phyloP scores from a whole-genome alignment of 2,888 invertebrate species.

The Smittia aterrima region DNA sequence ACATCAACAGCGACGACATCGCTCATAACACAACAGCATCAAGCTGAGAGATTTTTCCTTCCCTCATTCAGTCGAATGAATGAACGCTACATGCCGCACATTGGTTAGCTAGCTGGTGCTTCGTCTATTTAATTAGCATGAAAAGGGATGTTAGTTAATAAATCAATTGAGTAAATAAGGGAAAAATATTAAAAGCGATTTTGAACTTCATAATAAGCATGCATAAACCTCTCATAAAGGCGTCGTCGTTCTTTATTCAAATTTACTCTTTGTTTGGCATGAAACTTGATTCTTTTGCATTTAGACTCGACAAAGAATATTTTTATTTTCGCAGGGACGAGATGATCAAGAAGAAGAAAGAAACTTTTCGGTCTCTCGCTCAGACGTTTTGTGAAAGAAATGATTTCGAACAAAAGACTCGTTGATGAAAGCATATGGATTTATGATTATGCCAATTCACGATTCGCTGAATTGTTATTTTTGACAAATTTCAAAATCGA shows the following conservation, averaged over 20 bases:
- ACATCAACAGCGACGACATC: background rate
- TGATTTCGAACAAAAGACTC: background rate
- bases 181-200: constrained; percentile 7
- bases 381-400: no score
- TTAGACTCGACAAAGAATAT: background rate
- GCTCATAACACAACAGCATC: background rate
- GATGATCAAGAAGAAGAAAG: background rate
- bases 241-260: background rate
- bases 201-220: constrained; percentile 19
- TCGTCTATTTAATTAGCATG: constrained; percentile 42
- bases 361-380: background rate
- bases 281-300: background rate
- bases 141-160: constrained; percentile 42
- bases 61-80: no score
- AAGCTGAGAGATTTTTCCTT: background rate
- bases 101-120: constrained; percentile 33
- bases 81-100: constrained; percentile 19
- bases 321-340: background rate
- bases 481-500: no score
- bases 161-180: constrained; percentile 35
- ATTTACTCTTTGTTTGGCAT: constrained; percentile 7
- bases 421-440: no score
- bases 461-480: no score
- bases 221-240: constrained; percentile 29
- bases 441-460: no score